Conservation (phyloP, 2,888 invertebrate genomes). For the Harpalus rubripes region DNA sequence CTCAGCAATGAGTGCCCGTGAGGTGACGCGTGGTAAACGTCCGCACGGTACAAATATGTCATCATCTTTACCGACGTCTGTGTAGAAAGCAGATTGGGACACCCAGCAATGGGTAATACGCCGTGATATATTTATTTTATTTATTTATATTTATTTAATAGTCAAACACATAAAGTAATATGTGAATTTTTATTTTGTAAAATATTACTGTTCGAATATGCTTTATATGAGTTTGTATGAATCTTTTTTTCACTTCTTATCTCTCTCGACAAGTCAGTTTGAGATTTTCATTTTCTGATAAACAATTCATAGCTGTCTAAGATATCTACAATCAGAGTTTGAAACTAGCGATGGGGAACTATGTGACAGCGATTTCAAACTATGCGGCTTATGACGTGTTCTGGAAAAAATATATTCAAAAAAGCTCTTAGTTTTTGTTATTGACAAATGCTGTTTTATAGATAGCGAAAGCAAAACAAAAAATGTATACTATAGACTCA, state of each 20-base stretch:
- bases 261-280: not conserved
- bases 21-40: no score
- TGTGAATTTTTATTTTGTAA: not conserved
- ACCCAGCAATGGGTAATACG: no score
- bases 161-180: no score
- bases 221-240: not conserved
- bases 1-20: no score
- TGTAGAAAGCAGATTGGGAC: no score
- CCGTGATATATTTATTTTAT: no score
- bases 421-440: no score
- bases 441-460: not conserved
- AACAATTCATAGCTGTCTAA: slow-evolving; percentile 37
- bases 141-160: no score
- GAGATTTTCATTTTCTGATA: slow-evolving; percentile 41
- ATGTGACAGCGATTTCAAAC: slow-evolving; percentile 44
- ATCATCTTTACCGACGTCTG: no score
- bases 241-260: not conserved
- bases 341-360: slow-evolving; percentile 31
- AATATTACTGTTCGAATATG: not conserved
- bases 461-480: not conserved
- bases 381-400: slow-evolving; percentile 43
- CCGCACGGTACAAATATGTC: no score
- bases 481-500: not conserved
- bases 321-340: slow-evolving; percentile 25
- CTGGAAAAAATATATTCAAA: not conserved